Evolutionary conservation across 2,113 vertebrate species (phyloP), one percentile per base, ranked within the genome.

Genomic region (Callorhinus ursinus): DNA sequence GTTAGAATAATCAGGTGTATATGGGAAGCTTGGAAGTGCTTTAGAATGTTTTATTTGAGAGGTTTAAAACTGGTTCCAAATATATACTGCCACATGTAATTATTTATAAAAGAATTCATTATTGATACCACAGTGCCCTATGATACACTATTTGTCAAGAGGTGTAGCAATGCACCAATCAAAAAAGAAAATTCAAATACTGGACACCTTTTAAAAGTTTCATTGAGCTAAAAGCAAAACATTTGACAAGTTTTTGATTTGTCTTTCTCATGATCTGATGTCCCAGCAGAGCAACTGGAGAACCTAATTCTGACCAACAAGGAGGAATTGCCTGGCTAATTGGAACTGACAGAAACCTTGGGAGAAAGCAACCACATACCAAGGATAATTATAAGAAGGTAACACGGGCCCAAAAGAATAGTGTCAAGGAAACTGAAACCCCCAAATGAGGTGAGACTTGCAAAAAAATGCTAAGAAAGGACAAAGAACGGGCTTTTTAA

Each of bases 321-420:
- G 95, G 84, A 98, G 65, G 76, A 97, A 98, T 98, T 97, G 95
- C 95, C 88, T 94, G 84, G 55, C 90, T 98, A 98, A 98, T 97
- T 97, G 94, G 89, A 98, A 98, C 69, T 88, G 97, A 96, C 98
- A 97, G 95, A 92, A 98, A 97, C 96, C 93, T 97, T 98, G 94
- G 69, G 33, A 98, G 95, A 97, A 96, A 96, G 88, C 86, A 96
- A 93, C 88, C 92, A 84, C 92, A 92, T 55, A 92, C 95, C 88
- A 97, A 95, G 96, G 80, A 95, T 97, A 98, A 98, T 98, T 97
- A 94, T 85, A 96, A 97, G 76, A 96, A 96, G 93, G 92, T 96
- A 97, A 95, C 90, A 95, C 74, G 84, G 90, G 36, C 84, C 77
- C 93, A 96, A 92, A 97, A 98, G 76, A 61, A 95, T 90, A 82